Conservation (phyloP, 2,113 vertebrate genomes). For the Bungarus multicinctus region DNA sequence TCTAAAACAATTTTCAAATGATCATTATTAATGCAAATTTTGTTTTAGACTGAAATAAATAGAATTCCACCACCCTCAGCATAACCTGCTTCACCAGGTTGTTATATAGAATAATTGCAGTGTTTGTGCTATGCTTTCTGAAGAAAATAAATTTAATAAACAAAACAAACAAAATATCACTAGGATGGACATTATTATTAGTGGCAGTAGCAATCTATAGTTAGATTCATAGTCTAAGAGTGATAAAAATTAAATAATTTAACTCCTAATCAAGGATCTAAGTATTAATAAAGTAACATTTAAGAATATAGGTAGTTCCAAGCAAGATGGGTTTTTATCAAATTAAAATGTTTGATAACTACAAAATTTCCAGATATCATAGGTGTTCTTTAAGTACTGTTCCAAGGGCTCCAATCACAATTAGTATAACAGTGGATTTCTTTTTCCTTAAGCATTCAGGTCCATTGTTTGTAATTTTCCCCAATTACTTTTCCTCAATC, state of each 20-base stretch:
- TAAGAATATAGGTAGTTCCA: not conserved
- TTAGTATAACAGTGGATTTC: not conserved
- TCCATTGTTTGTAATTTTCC: not conserved
- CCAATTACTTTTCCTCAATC: not conserved
- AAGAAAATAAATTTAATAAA: not conserved
- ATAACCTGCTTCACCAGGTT: not conserved
- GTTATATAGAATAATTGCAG: not conserved
- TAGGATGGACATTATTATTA: not conserved
- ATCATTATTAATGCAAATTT: not conserved
- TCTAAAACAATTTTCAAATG: not conserved
- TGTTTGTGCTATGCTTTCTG: not conserved
- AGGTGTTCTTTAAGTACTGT: not conserved
- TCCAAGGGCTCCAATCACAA: not conserved
- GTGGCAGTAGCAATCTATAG: too few relatives aligned
- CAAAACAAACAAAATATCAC: not conserved
- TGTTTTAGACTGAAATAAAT: not conserved
- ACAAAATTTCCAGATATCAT: not conserved
- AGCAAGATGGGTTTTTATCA: not conserved
- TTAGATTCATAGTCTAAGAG: not conserved
- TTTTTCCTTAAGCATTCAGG: not conserved
- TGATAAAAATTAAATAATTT: not conserved
- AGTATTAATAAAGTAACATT: not conserved
- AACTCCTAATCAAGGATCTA: not conserved
- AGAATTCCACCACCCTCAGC: not conserved
- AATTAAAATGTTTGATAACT: not conserved